Base-by-base conservation (phyloP, 2,113 vertebrate genomes). In the Crotophaga sulcirostris region DNA sequence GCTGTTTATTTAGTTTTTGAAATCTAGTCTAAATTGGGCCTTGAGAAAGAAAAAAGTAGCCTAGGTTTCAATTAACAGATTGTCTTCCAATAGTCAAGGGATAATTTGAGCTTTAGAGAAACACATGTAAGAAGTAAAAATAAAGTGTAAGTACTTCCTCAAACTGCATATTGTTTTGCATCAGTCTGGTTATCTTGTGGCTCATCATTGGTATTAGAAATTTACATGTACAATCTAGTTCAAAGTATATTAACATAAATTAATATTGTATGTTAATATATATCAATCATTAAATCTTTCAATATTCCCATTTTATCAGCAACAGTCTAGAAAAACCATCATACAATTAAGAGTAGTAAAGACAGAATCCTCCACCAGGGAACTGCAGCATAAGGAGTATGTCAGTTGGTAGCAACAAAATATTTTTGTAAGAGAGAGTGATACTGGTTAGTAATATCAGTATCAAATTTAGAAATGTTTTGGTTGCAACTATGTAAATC, bases 1-100 rank as follows among this genome's bases (percentile, higher is more conserved):
- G 84, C 8, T 98, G 97, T 98, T 98, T 98, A 98, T 98, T 98
- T 98, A 95, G 94, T 68, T 98, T 98, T 93, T 96, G 93, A 98
- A 97, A 98, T 96, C 94, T 90, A 97, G 93, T 96, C 97, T 97
- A 98, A 98, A 97, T 97, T 96, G 95, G 75, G 87, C 82, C 93
- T 96, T 93, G 74, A 96, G 93, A 96, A 97, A 97, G 82, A 93
- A 94, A 96, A 96, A 97, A 93, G 73, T 44, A 90, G 90, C 81
- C 77, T 94, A 93, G 90, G 91, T 97, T 97, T 97, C 98, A 98
- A 98, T 98, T 97, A 98, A 97, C 96, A 98, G 95, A 97, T 95
- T 97, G 96, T 93, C 88, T 97, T 97, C 96, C 79, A 95, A 95
- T 96, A 95, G 88, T 96, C 97, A 97, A 94, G 59, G 93, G 94